phyloP scores from a whole-genome alignment of 1,140 invertebrate genomes.

The Conopomorpha cramerella region DNA sequence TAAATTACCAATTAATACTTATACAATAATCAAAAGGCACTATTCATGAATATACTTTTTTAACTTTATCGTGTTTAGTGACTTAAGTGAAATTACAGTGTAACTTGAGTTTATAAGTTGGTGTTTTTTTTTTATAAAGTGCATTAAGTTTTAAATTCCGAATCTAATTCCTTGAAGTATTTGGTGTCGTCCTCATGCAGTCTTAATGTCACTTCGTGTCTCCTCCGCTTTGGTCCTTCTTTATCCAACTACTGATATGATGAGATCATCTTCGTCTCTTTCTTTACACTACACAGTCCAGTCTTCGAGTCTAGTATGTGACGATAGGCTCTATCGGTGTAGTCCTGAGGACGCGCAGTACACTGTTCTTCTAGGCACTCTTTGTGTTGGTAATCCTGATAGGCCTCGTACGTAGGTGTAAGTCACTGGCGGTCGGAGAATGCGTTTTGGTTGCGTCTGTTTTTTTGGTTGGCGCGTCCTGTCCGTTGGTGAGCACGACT shows the following conservation, averaged over 20 bases:
- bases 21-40: constrained; percentile 41
- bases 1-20: constrained; percentile 6
- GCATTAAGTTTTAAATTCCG: too few relatives aligned
- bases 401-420: constrained; percentile 80
- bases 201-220: not conserved
- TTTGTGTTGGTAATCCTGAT: constrained; percentile 77
- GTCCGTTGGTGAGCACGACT: constrained; percentile 63
- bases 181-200: too few relatives aligned
- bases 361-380: constrained; percentile 66
- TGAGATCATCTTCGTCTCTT: constrained; percentile 25
- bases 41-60: constrained; percentile 13
- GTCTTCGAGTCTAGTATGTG: constrained; percentile 46
- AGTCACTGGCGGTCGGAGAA: constrained; percentile 72
- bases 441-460: constrained; percentile 67
- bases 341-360: constrained; percentile 29
- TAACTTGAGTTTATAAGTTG: not conserved
- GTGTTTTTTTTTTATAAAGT: not conserved
- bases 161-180: too few relatives aligned
- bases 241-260: constrained; percentile 42
- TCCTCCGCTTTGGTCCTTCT: constrained; percentile 4
- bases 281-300: constrained; percentile 31
- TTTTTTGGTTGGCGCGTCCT: constrained; percentile 62
- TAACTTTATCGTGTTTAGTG: not conserved
- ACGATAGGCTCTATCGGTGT: constrained; percentile 31
- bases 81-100: not conserved